phyloP scores from a whole-genome alignment of 2,888 invertebrate genomes.

The Volucella inanis region DNA sequence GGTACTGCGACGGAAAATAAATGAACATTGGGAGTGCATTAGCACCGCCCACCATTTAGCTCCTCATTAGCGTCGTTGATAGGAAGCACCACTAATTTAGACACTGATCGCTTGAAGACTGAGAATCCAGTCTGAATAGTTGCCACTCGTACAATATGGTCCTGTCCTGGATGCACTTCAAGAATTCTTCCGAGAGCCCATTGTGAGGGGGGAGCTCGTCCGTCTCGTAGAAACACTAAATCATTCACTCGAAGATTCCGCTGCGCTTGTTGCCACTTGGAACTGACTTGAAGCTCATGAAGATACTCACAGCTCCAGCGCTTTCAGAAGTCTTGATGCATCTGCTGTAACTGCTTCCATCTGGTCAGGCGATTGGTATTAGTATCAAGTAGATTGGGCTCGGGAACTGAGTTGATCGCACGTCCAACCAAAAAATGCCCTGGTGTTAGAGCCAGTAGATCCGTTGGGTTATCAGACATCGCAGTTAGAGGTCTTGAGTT shows the following conservation, averaged over 20 bases:
- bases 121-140: constrained; percentile 23
- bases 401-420: constrained; percentile 20
- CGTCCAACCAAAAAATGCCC: constrained; percentile 3
- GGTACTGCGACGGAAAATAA: constrained; percentile 21
- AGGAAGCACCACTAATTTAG: constrained; percentile 45
- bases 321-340: constrained; percentile 14
- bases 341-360: not conserved
- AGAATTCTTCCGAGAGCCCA: constrained; percentile 40
- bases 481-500: constrained; percentile 10
- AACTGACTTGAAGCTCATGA: constrained; percentile 29
- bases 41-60: constrained; percentile 33
- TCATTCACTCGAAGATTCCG: constrained; percentile 29
- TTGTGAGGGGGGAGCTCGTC: constrained; percentile 34
- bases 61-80: constrained; percentile 30
- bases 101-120: constrained; percentile 36
- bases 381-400: constrained; percentile 15
- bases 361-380: constrained; percentile 9
- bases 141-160: constrained; percentile 27
- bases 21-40: not conserved
- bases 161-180: constrained; percentile 22
- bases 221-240: constrained; percentile 41
- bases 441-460: constrained; percentile 5
- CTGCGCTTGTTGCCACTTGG: constrained; percentile 34
- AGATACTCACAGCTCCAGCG: constrained; percentile 59
- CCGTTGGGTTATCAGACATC: constrained; percentile 15